Percentiles rank a stretch among this genome's conserved stretches.
These are phyloP conservation scores for Lymantria monacha DNA, from an alignment of 2,888 invertebrate species.

Conservation along the genomic window DNA sequence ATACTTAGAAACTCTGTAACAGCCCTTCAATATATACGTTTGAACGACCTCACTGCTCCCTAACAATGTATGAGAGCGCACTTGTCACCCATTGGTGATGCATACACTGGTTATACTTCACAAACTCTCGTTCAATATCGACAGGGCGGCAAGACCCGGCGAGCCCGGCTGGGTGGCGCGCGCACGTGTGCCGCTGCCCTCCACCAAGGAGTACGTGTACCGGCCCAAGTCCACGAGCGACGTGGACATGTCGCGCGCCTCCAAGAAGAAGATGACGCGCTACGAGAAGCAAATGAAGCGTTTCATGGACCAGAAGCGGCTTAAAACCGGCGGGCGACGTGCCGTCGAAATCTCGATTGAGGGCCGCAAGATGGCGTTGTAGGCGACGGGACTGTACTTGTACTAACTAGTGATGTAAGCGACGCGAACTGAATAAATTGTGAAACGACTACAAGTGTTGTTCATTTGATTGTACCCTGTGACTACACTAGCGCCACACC, in stretches of 20 bases:
- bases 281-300: constrained; percentile 96
- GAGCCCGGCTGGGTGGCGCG: constrained; percentile 97
- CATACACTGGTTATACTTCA: too few species aligned
- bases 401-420: too few species aligned
- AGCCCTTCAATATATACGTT: too few species aligned
- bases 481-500: too few species aligned
- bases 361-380: constrained; percentile 97
- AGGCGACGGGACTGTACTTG: constrained; percentile 1
- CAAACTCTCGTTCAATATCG: too few species aligned
- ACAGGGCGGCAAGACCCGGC: constrained; percentile 89
- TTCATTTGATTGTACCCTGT: too few species aligned
- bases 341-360: constrained; percentile 98
- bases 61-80: too few species aligned
- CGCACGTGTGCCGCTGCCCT: constrained; percentile 96
- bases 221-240: constrained; percentile 96
- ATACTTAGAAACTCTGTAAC: too few species aligned
- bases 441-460: too few species aligned
- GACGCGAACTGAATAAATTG: too few species aligned
- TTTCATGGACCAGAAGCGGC: constrained; percentile 92
- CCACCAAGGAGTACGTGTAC: constrained; percentile 97
- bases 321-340: constrained; percentile 89
- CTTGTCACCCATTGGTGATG: too few species aligned
- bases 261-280: constrained; percentile 92
- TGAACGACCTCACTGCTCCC: too few species aligned
- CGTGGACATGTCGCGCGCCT: constrained; percentile 90